Percentiles rank a stretch among this genome's conserved stretches.
phyloP scores from a whole-genome alignment of 2,888 invertebrate genomes.

The Drosophila fungiperda region DNA sequence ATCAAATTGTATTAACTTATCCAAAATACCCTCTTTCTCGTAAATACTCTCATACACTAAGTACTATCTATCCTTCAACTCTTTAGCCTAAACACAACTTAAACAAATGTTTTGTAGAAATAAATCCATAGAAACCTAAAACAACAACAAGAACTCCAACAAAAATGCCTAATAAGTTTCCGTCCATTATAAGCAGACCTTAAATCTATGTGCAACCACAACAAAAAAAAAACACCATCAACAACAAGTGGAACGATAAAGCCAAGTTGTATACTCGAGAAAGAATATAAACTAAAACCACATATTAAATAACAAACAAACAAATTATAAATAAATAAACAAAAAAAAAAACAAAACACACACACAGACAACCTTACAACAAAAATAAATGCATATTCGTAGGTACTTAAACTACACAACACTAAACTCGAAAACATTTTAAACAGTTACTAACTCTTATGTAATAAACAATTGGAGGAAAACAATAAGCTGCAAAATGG shows the following conservation, averaged over 20 bases:
- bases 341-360: slow-evolving; percentile 35
- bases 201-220: slow-evolving; percentile 82
- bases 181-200: slow-evolving; percentile 85
- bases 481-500: slow-evolving; percentile 71
- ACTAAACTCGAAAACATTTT: slow-evolving; percentile 74
- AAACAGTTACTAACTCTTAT: slow-evolving; percentile 78
- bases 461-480: slow-evolving; percentile 61
- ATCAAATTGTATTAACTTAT: slow-evolving; percentile 21
- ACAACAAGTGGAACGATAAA: slow-evolving; percentile 57
- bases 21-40: slow-evolving; percentile 23
- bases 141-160: slow-evolving; percentile 54
- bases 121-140: slow-evolving; percentile 58
- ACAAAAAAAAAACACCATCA: slow-evolving; percentile 13
- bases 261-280: slow-evolving; percentile 54
- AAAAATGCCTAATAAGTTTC: slow-evolving; percentile 84
- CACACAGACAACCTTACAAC: slow-evolving; percentile 31
- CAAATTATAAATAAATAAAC: slow-evolving; percentile 28
- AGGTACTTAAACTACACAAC: slow-evolving; percentile 59
- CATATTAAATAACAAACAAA: slow-evolving; percentile 25
- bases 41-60: slow-evolving; percentile 37
- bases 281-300: slow-evolving; percentile 29
- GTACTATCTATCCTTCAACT: slow-evolving; percentile 26
- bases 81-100: slow-evolving; percentile 42
- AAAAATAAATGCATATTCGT: slow-evolving; percentile 64
- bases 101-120: slow-evolving; percentile 46